A percentile compares a stretch with the other conserved stretches of the same genome.
These are phyloP conservation scores for Scytalopus superciliaris DNA, from an alignment of 2,113 vertebrate genomes.

Conservation along the genomic window DNA sequence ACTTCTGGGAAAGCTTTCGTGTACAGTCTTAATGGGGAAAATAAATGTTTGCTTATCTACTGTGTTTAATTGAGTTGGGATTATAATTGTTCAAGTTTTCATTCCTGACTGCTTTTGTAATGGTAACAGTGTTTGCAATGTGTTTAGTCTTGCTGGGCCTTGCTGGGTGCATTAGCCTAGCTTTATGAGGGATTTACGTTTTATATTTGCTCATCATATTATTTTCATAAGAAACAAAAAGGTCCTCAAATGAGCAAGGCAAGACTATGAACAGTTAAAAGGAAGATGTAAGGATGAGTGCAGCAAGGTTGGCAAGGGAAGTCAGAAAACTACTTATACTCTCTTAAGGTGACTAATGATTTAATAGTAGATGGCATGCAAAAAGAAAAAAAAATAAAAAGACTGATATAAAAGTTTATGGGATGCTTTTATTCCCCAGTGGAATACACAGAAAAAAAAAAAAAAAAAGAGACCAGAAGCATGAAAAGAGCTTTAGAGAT, in stretches of 20 bases:
- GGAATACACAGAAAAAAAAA: neutral
- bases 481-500: neutral
- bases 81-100: conserved; percentile 19
- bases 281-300: neutral
- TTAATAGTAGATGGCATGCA: neutral
- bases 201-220: neutral
- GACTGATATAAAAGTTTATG: neutral
- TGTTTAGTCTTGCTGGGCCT: neutral
- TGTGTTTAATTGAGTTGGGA: conserved; percentile 14
- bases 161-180: neutral
- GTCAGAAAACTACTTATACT: neutral
- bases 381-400: neutral
- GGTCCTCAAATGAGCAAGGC: neutral
- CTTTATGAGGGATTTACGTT: conserved; percentile 1
- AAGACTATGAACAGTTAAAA: neutral
- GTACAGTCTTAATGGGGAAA: neutral
- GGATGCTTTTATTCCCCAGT: neutral
- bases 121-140: neutral
- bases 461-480: neutral
- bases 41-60: neutral
- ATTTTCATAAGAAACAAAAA: neutral
- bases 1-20: neutral
- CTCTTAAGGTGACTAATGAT: neutral
- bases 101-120: neutral
- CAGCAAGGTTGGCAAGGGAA: neutral